Base-by-base conservation (phyloP, 2,888 invertebrate genomes). In the Allolobophora icterica region DNA sequence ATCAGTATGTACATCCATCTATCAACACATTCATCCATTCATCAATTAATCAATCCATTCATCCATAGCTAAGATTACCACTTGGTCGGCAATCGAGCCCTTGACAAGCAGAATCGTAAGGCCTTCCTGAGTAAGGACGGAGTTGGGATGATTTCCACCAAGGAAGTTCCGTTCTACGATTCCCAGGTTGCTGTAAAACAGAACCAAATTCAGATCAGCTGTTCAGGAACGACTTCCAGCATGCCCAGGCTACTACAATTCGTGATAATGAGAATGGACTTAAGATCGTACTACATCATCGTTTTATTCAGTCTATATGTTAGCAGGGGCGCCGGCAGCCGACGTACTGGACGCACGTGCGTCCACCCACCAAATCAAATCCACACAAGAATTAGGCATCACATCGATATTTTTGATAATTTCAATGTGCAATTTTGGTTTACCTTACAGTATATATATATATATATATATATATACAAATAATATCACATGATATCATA, bases 71-170 rank as follows among this genome's bases (percentile, higher is more conserved):
- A 71, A 3, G 30, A 71, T 71, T 71, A 71, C 71, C 71, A 71
- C 71, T 71, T 71, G 71, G 8, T 71, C 71, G n/a, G 71, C 71
- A n/a, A 71, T 71, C 30, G 71, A 71, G 3, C 71, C 71, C 71
- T 71, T 71, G 71, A 71, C 71, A n/a, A 71, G 71, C 30, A 71
- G 71, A 71, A 71, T 71, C 71, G 71, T 71, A 8, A 71, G 71
- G 30, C 71, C 71, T n/a, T 71, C 71, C n/a, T 71, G 71, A n/a
- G 71, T 71, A 71, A 71, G 30, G 71, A 71, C 71, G n/a, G 71
- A 71, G 71, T 71, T n/a, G 30, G 71, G 71, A 71, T 71, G 71
- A 71, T 71, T 71, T 71, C 71, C 71, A n/a, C 71, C 71, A 71
- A 71, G 71, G 71, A 71, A 71, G 71, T 71, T 11, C n/a, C 71